These are phyloP conservation scores for Trachymyrmex cornetzi DNA, from an alignment of 1,140 invertebrate species.

Conservation along the genomic window DNA sequence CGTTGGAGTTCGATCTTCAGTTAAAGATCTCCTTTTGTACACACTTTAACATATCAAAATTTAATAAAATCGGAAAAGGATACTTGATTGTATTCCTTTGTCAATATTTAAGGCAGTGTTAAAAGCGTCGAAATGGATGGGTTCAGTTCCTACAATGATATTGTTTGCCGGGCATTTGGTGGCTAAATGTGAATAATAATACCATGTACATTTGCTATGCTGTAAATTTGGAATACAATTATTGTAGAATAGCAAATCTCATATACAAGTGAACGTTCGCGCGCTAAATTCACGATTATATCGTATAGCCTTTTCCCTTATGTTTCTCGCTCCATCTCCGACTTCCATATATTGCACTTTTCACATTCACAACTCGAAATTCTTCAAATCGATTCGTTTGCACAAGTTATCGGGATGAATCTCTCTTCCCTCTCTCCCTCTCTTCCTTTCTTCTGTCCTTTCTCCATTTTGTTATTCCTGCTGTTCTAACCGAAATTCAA, in stretches of 20 bases:
- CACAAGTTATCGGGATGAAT: conserved; percentile 47
- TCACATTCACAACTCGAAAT: not conserved
- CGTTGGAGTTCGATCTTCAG: too few relatives aligned
- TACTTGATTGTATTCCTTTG: too few relatives aligned
- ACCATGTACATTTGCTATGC: conserved; percentile 77
- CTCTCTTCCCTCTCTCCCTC: not conserved
- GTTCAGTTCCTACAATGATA: conserved; percentile 82
- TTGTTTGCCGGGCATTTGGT: conserved; percentile 78
- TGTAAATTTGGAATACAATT: conserved; percentile 71
- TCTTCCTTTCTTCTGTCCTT: too few relatives aligned
- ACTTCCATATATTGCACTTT: conserved; percentile 26
- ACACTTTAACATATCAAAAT: too few relatives aligned
- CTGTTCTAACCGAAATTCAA: conserved; percentile 39
- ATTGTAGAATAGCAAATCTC: conserved; percentile 68
- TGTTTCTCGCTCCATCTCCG: conserved; percentile 20
- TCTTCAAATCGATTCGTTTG: conserved; percentile 49
- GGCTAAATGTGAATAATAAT: conserved; percentile 77
- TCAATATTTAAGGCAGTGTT: conserved; percentile 75
- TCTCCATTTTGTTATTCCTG: not conserved
- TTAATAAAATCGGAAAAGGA: too few relatives aligned
- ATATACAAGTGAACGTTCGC: conserved; percentile 69
- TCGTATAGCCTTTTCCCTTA: conserved; percentile 45
- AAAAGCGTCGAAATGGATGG: conserved; percentile 75
- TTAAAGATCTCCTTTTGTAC: too few relatives aligned
- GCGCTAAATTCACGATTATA: conserved; percentile 62